These are phyloP conservation scores for Papilio polytes DNA, from an alignment of 1,140 invertebrate genomes.

Conservation along the genomic window DNA sequence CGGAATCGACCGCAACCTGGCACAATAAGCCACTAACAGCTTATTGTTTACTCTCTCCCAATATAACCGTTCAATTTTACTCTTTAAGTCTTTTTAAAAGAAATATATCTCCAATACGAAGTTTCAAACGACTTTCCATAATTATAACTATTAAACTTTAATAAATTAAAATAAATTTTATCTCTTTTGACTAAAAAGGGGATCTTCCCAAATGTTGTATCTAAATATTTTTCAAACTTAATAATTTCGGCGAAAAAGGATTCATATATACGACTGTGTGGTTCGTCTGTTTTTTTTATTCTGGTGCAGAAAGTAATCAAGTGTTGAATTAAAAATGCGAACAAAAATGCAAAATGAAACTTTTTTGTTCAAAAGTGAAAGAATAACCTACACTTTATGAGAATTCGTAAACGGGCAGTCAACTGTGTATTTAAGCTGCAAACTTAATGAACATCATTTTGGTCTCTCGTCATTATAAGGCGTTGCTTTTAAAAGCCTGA, in stretches of 20 bases:
- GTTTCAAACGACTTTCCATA: not conserved
- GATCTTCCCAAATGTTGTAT: not conserved
- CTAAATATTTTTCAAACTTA: no score
- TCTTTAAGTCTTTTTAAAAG: not conserved
- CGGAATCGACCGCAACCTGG: not conserved
- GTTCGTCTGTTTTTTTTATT: not conserved
- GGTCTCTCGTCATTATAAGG: not conserved
- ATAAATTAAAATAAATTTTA: not conserved
- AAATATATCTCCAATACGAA: not conserved
- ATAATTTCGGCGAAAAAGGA: no score
- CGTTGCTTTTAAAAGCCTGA: not conserved
- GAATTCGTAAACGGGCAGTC: conserved; percentile 4
- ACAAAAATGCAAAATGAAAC: not conserved
- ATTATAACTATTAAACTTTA: not conserved
- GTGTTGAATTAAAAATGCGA: not conserved
- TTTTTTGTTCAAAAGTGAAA: not conserved
- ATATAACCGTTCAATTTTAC: not conserved
- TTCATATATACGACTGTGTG: no score
- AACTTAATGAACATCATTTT: conserved; percentile 3
- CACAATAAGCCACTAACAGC: not conserved
- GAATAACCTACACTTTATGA: conserved; percentile 5
- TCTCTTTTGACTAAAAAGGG: not conserved
- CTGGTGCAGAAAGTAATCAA: not conserved
- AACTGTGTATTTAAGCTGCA: conserved; percentile 5
- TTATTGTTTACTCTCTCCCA: not conserved